phyloP scores from a whole-genome alignment of 2,888 invertebrate species.

The Acleris cristana region DNA sequence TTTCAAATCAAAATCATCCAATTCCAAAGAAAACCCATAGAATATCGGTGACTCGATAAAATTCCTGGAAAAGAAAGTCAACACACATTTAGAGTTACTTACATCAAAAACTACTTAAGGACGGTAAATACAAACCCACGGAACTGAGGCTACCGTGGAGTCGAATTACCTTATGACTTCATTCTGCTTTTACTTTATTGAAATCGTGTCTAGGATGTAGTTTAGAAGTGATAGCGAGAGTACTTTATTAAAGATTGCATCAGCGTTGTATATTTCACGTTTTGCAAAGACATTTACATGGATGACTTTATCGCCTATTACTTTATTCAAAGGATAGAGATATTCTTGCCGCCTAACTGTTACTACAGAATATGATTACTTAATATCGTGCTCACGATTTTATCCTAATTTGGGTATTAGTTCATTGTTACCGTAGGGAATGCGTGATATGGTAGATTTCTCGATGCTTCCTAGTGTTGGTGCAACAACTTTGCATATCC shows the following conservation, averaged over 20 bases:
- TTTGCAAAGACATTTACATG: not conserved
- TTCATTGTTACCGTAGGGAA: not conserved
- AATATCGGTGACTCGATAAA: slow-evolving; percentile 43
- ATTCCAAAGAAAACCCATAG: slow-evolving; percentile 32
- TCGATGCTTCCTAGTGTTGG: not conserved
- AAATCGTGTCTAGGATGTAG: slow-evolving; percentile 69
- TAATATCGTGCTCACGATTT: not conserved
- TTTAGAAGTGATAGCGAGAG: slow-evolving; percentile 50
- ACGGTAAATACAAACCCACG: slow-evolving; percentile 59
- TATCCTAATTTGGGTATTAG: slow-evolving; percentile 3
- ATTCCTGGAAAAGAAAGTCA: slow-evolving; percentile 57
- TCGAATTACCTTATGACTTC: slow-evolving; percentile 71
- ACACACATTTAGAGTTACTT: slow-evolving; percentile 56
- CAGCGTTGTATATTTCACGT: not conserved
- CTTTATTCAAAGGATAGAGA: too few relatives aligned
- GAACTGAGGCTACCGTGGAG: slow-evolving; percentile 61
- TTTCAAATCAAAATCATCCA: slow-evolving; percentile 16
- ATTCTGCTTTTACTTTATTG: slow-evolving; percentile 77
- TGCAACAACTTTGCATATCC: not conserved
- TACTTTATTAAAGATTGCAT: not conserved
- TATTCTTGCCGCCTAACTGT: not conserved
- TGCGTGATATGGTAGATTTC: not conserved
- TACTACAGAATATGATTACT: not conserved
- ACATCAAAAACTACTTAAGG: slow-evolving; percentile 61
- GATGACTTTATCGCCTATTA: slow-evolving; percentile 1